phyloP scores from a whole-genome alignment of 2,888 invertebrate genomes.

The Dinocampus coccinellae region DNA sequence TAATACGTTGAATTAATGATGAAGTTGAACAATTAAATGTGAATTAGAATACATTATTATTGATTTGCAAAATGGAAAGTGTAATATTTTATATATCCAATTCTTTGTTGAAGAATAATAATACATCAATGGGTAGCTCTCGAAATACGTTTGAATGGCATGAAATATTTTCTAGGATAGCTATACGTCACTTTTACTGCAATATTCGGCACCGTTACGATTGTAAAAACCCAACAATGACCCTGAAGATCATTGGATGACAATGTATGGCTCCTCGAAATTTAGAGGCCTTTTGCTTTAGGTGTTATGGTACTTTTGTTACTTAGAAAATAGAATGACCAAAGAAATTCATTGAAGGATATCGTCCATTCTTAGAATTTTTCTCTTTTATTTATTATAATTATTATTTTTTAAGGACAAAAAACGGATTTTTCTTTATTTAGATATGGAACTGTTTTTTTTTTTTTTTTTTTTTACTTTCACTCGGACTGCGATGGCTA shows the following conservation, averaged over 20 bases:
- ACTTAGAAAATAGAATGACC: not conserved
- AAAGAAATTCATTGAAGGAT: conserved; percentile 14
- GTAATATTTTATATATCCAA: too few relatives aligned
- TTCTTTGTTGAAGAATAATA: too few relatives aligned
- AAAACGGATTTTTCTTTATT: too few relatives aligned
- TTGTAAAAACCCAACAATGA: not conserved
- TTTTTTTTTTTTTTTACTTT: not conserved
- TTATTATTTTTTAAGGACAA: conserved; percentile 17
- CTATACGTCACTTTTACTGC: conserved; percentile 12
- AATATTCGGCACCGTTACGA: not conserved
- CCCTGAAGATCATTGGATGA: not conserved
- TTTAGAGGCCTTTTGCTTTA: conserved; percentile 6
- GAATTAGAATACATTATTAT: too few relatives aligned
- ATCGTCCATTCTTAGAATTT: not conserved
- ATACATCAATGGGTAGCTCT: too few relatives aligned
- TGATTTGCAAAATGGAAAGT: too few relatives aligned
- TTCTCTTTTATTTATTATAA: conserved; percentile 1
- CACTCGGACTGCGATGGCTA: not conserved
- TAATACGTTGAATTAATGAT: too few relatives aligned
- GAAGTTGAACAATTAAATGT: too few relatives aligned
- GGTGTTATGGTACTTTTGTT: conserved; percentile 22
- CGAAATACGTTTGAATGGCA: too few relatives aligned
- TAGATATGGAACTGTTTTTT: too few relatives aligned
- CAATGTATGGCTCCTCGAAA: conserved; percentile 2
- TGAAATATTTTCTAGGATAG: too few relatives aligned